A percentile compares a stretch with the other conserved stretches of the same genome.
phyloP scores from a whole-genome alignment of 2,888 invertebrate genomes.

The Leptinotarsa rubiginosa region DNA sequence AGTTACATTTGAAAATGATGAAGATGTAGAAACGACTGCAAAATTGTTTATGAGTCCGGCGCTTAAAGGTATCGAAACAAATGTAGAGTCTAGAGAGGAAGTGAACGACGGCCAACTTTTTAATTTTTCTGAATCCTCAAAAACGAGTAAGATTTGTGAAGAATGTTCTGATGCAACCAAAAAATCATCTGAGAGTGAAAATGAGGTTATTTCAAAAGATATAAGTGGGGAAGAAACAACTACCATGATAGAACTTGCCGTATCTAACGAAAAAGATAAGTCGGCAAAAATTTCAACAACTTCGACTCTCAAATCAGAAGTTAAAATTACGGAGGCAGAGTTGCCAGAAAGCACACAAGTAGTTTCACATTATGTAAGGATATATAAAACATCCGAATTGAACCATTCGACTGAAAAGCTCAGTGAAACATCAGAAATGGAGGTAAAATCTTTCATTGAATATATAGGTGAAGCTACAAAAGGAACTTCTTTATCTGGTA shows the following conservation, averaged over 20 bases:
- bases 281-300: too few species aligned
- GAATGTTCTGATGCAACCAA: not conserved
- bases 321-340: too few species aligned
- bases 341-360: too few species aligned
- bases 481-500: not conserved
- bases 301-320: too few species aligned
- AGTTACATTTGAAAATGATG: too few species aligned
- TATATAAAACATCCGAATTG: not conserved
- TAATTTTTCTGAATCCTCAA: not conserved
- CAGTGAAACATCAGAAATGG: not conserved
- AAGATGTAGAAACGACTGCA: too few species aligned
- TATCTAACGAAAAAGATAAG: too few species aligned
- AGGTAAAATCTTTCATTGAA: not conserved
- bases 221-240: too few species aligned
- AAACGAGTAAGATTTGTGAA: not conserved
- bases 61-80: too few species aligned
- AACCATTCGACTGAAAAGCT: not conserved
- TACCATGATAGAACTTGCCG: too few species aligned
- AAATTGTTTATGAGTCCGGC: too few species aligned
- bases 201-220: too few species aligned
- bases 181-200: not conserved
- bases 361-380: not conserved
- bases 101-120: not conserved
- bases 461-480: not conserved
- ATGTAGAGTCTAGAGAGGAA: not conserved